These are phyloP conservation scores for Oncorhynchus nerka DNA, from an alignment of 2,113 vertebrate genomes.

Conservation along the genomic window DNA sequence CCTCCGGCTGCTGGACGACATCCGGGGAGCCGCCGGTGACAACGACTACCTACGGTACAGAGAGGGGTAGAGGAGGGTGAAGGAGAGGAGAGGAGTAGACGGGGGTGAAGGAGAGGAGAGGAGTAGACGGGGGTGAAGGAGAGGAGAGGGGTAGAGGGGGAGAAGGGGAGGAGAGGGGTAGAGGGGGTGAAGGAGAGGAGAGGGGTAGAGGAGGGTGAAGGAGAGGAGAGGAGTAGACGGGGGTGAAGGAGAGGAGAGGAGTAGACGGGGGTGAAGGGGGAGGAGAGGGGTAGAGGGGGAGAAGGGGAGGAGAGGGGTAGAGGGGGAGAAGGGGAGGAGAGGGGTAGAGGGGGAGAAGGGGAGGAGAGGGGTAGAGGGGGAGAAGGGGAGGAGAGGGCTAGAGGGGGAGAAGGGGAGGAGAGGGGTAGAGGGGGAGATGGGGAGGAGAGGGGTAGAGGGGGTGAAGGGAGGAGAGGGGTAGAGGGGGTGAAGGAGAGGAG, in stretches of 20 bases:
- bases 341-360: not conserved
- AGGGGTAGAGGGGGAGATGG: too few relatives aligned
- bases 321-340: not conserved
- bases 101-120: too few relatives aligned
- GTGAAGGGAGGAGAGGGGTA: not conserved
- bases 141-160: too few relatives aligned
- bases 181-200: too few relatives aligned
- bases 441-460: not conserved
- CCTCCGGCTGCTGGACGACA: slow-evolving; percentile 65
- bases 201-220: not conserved
- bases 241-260: too few relatives aligned
- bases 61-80: not conserved
- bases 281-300: too few relatives aligned
- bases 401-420: not conserved
- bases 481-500: not conserved
- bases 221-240: not conserved
- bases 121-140: too few relatives aligned
- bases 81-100: too few relatives aligned
- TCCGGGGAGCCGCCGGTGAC: slow-evolving; percentile 62
- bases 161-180: too few relatives aligned
- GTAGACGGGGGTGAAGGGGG: not conserved
- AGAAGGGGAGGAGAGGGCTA: too few relatives aligned
- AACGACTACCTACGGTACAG: not conserved
- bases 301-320: too few relatives aligned
- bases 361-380: not conserved